These are phyloP conservation scores for Silurus meridionalis DNA, from an alignment of 2,113 vertebrate genomes.

Conservation along the genomic window DNA sequence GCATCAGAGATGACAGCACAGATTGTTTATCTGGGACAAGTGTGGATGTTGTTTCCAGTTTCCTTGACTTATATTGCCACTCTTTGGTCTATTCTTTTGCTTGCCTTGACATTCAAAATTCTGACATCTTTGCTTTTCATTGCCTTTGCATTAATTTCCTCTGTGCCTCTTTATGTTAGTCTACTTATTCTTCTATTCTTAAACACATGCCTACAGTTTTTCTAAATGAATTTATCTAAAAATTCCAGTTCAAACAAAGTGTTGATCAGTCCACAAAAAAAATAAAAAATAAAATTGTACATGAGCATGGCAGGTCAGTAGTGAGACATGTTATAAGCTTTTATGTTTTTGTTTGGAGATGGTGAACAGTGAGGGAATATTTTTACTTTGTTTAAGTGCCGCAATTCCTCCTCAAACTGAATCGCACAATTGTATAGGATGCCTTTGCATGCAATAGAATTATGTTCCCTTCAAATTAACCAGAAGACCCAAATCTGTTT, in stretches of 20 bases:
- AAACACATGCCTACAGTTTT: not conserved
- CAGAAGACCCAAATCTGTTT: too few species aligned
- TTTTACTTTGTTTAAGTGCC: too few species aligned
- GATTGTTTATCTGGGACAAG: not conserved
- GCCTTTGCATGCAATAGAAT: too few species aligned
- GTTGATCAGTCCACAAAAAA: not conserved
- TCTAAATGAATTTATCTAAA: not conserved
- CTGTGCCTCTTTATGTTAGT: not conserved
- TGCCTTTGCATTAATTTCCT: not conserved
- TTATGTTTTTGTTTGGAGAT: too few species aligned
- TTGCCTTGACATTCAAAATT: constrained; percentile 5
- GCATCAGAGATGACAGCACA: not conserved
- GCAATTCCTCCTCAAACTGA: too few species aligned
- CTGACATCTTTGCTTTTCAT: constrained; percentile 5
- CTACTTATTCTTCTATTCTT: not conserved
- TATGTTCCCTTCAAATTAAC: too few species aligned
- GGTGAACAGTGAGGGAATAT: too few species aligned
- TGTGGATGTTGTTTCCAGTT: not conserved
- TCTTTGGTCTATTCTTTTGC: not conserved
- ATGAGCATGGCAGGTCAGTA: not conserved
- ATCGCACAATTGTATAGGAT: too few species aligned
- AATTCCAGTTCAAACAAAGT: not conserved
- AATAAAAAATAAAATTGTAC: not conserved
- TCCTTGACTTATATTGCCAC: not conserved
- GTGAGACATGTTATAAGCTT: too few species aligned